A percentile compares a stretch with the other conserved stretches of the same genome.
These are phyloP conservation scores for Chaetodon auriga DNA, from an alignment of 2,113 vertebrate genomes.

Conservation along the genomic window DNA sequence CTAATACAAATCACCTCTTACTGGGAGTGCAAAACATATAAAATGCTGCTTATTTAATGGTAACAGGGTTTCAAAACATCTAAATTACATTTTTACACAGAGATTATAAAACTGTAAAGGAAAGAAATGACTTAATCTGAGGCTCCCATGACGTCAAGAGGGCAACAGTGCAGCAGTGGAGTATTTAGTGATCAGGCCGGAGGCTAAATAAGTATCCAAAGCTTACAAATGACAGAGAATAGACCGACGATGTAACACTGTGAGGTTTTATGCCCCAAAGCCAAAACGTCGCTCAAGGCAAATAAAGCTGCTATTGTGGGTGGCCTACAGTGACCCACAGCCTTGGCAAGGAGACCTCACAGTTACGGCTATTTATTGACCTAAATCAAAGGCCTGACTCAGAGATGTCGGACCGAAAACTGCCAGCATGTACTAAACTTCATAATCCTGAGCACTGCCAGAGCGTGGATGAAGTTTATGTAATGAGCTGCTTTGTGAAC, in stretches of 20 bases:
- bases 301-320: conserved; percentile 85
- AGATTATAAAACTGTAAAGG: conserved; percentile 9
- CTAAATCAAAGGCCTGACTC: conserved; percentile 74
- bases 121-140: conserved; percentile 48
- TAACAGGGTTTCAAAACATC: background rate
- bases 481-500: conserved; percentile 60
- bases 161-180: conserved; percentile 36
- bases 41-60: background rate
- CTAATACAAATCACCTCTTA: background rate
- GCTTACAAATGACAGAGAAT: conserved; percentile 67
- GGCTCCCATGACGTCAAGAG: conserved; percentile 41
- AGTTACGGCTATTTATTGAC: conserved; percentile 79
- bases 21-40: background rate
- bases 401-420: conserved; percentile 64
- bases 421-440: conserved; percentile 64
- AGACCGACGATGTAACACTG: conserved; percentile 55
- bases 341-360: conserved; percentile 74
- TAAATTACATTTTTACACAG: background rate
- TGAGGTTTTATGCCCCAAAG: conserved; percentile 66
- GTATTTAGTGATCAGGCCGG: conserved; percentile 47
- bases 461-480: conserved; percentile 57
- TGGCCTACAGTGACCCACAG: conserved; percentile 78
- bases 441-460: conserved; percentile 58
- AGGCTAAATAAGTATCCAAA: conserved; percentile 60
- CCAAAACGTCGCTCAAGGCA: conserved; percentile 68